phyloP scores from a whole-genome alignment of 2,797 vertebrate genomes.

The Parauchenoglanis punctatus region DNA sequence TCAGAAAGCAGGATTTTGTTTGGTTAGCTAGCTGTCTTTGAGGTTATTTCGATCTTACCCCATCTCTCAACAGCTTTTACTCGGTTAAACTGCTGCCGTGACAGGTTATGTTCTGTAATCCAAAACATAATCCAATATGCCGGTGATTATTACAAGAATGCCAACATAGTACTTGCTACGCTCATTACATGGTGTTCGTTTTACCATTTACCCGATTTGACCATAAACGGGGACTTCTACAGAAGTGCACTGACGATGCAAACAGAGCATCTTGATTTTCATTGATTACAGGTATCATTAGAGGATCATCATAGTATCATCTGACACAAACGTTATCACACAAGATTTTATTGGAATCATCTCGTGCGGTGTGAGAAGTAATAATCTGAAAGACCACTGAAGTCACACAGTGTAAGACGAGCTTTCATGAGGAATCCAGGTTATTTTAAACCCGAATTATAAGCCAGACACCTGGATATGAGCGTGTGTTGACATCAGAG shows the following conservation, averaged over 20 bases:
- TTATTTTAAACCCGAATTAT: background rate
- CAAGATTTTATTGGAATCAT: background rate
- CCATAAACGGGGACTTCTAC: background rate
- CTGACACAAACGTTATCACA: background rate
- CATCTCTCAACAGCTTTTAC: background rate
- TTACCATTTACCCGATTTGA: background rate
- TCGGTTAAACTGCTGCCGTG: background rate
- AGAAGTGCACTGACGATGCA: background rate
- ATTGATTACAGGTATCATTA: background rate
- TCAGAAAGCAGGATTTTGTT: constrained; percentile 3
- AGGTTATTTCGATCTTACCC: background rate
- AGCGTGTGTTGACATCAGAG: background rate
- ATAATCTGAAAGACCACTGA: background rate
- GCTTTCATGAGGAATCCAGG: background rate
- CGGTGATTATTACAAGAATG: background rate
- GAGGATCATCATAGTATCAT: background rate
- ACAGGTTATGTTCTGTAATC: background rate
- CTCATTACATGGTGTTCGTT: background rate
- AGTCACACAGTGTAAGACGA: background rate
- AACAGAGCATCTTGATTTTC: background rate
- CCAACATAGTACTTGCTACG: background rate
- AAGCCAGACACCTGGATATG: background rate
- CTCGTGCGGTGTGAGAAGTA: background rate
- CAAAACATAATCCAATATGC: background rate
- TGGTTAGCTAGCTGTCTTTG: background rate